phyloP scores from a whole-genome alignment of 37 sponge, comb jelly and placozoan genomes.

The Axinella damicornis region DNA sequence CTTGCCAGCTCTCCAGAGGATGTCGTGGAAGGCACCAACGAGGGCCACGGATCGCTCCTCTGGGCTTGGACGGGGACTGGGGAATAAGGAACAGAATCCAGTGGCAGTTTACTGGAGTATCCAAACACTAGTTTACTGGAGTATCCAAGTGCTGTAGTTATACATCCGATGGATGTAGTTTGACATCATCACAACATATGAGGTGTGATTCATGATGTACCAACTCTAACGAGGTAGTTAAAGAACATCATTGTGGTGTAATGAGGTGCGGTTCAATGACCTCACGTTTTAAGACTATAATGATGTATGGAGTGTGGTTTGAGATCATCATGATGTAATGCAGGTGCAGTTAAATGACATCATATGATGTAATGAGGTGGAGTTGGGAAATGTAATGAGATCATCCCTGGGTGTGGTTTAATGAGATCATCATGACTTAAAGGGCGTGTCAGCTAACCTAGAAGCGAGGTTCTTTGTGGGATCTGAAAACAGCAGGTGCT shows the following conservation, averaged over 20 bases:
- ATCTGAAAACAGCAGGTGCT: slow-evolving; percentile 68
- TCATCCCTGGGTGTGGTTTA: no score
- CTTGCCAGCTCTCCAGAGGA: slow-evolving; percentile 76
- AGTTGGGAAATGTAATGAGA: no score
- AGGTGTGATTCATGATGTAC: no score
- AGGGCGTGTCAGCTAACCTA: neutral
- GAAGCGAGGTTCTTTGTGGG: neutral
- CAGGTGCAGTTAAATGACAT: neutral
- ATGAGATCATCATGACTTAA: neutral
- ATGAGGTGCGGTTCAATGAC: no score
- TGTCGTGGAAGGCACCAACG: slow-evolving; percentile 49
- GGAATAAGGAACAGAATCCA: neutral
- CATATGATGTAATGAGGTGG: no score
- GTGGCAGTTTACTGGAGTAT: neutral
- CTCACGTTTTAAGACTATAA: neutral
- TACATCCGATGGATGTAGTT: no score
- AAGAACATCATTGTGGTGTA: neutral
- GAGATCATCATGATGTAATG: neutral
- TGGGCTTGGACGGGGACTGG: slow-evolving; percentile 32
- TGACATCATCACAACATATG: no score
- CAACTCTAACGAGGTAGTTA: no score
- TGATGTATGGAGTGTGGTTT: no score
- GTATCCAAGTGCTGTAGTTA: no score
- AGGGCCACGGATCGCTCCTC: slow-evolving; percentile 44
- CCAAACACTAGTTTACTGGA: no score